Conservation (phyloP, 2,797 vertebrate genomes). For the Sardinella longiceps region DNA sequence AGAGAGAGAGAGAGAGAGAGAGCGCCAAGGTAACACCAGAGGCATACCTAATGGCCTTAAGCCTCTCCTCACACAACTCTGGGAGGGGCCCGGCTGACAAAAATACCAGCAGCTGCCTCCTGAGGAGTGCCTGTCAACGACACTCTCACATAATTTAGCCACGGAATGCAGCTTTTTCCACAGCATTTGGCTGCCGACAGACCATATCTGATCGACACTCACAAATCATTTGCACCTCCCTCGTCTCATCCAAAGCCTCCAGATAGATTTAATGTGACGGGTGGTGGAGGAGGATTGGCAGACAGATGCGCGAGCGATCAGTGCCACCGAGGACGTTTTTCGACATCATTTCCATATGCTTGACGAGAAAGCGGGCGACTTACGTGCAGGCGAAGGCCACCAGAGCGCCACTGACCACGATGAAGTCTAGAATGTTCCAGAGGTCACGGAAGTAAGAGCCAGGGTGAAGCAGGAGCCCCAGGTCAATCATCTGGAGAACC, state of each 20-base stretch:
- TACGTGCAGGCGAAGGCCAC: constrained; percentile 99
- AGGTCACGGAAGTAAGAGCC: constrained; percentile 96
- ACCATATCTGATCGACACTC: constrained; percentile 35
- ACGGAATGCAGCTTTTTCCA: neutral
- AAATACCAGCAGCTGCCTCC: neutral
- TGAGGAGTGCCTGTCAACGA: neutral
- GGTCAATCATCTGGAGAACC: constrained; percentile 88
- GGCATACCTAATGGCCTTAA: neutral
- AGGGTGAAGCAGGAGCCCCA: constrained; percentile 94
- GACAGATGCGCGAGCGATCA: neutral
- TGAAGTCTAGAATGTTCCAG: constrained; percentile 99
- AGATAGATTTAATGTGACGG: constrained; percentile 46
- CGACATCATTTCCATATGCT: constrained; percentile 7
- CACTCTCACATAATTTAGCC: neutral
- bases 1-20: neutral
- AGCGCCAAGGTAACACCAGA: neutral
- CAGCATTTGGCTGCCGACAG: neutral
- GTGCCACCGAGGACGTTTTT: neutral
- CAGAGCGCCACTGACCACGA: constrained; percentile 98
- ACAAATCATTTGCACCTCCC: constrained; percentile 43
- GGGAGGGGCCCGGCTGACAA: neutral
- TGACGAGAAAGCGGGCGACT: constrained; percentile 67
- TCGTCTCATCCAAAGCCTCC: constrained; percentile 40
- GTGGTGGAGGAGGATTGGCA: neutral
- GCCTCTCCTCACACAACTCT: constrained; percentile 10